These are phyloP conservation scores for Noctua pronuba DNA, from an alignment of 2,888 invertebrate genomes.

Conservation along the genomic window DNA sequence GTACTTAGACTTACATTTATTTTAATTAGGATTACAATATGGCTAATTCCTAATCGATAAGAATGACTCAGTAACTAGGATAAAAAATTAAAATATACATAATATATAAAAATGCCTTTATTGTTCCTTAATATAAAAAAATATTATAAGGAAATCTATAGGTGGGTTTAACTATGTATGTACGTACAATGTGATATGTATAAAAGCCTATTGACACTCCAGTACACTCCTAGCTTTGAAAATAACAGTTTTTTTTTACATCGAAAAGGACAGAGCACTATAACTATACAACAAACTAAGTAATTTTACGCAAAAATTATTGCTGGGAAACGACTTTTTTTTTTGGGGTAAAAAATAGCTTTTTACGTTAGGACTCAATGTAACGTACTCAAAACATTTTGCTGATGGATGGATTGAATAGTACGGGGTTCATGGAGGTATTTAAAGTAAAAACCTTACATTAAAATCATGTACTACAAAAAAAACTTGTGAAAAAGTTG, in stretches of 20 bases:
- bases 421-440: too few relatives aligned
- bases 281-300: too few relatives aligned
- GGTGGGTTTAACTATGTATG: not conserved
- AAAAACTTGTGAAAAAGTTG: too few relatives aligned
- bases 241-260: not conserved
- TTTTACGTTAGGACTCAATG: too few relatives aligned
- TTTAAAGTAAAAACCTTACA: too few relatives aligned
- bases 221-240: not conserved
- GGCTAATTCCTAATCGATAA: slow-evolving; percentile 52
- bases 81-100: too few relatives aligned
- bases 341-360: too few relatives aligned
- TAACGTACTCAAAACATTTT: too few relatives aligned
- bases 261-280: not conserved
- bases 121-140: not conserved
- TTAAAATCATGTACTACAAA: too few relatives aligned
- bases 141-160: not conserved
- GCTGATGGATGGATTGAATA: too few relatives aligned
- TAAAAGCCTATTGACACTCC: not conserved
- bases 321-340: too few relatives aligned
- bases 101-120: not conserved
- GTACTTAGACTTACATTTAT: slow-evolving; percentile 7
- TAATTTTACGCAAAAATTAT: too few relatives aligned
- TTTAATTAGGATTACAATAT: slow-evolving; percentile 14
- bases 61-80: slow-evolving; percentile 58
- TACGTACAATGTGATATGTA: not conserved